Evolutionary conservation across 2,888 invertebrate genomes (phyloP).

Genomic region (Lithosia quadra): DNA sequence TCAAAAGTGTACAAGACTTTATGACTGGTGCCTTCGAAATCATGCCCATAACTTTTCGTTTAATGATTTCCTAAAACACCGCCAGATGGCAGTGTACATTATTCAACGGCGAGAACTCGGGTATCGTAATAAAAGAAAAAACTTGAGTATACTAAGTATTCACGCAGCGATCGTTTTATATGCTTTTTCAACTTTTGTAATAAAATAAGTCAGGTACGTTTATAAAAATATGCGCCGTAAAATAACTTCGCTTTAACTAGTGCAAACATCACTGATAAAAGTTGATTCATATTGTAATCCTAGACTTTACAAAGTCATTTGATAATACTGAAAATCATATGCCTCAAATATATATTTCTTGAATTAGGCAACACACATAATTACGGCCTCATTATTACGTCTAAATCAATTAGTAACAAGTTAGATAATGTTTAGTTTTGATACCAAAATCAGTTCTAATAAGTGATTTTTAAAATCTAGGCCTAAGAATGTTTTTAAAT

Average conservation of each 20-base stretch:
- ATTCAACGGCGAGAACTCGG: slow-evolving; percentile 29
- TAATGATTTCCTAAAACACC: slow-evolving; percentile 19
- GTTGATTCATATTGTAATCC: slow-evolving; percentile 16
- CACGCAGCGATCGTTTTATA: slow-evolving; percentile 38
- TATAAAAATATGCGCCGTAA: slow-evolving; percentile 52
- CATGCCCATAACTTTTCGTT: slow-evolving; percentile 11
- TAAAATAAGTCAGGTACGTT: slow-evolving; percentile 54
- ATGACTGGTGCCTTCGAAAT: slow-evolving; percentile 1
- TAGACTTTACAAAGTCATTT: not conserved
- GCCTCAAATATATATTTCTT: not conserved
- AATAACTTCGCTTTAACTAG: slow-evolving; percentile 43
- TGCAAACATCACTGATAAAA: slow-evolving; percentile 22
- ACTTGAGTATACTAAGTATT: slow-evolving; percentile 22
- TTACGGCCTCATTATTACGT: too few relatives aligned
- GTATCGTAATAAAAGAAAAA: slow-evolving; percentile 37
- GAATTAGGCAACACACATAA: too few relatives aligned
- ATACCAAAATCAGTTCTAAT: too few relatives aligned
- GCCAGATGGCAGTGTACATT: slow-evolving; percentile 27
- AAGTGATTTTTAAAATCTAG: too few relatives aligned
- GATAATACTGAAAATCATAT: not conserved
- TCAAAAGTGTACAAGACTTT: slow-evolving; percentile 17
- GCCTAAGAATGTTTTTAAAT: too few relatives aligned
- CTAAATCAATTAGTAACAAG: too few relatives aligned
- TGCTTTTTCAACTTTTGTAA: slow-evolving; percentile 50
- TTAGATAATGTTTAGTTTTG: too few relatives aligned